phyloP scores from a whole-genome alignment of 2,888 invertebrate species.

The Ecdyonurus torrentis region DNA sequence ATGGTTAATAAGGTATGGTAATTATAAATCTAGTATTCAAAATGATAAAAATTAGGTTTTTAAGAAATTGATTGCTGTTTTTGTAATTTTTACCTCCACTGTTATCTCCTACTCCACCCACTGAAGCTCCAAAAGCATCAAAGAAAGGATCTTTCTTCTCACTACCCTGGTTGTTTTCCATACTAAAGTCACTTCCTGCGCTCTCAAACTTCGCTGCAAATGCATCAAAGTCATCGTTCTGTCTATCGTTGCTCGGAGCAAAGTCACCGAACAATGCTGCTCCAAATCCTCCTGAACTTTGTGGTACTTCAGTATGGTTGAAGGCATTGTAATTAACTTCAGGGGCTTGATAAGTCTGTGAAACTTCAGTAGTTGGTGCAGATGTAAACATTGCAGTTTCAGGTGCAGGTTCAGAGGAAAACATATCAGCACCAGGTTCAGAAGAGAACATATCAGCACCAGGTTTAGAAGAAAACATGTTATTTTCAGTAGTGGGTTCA shows the following conservation, averaged over 20 bases:
- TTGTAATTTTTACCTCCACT: slow-evolving; percentile 21
- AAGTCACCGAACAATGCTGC: slow-evolving; percentile 13
- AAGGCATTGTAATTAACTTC: slow-evolving; percentile 21
- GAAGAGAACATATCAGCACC: too few relatives aligned
- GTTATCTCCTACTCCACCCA: slow-evolving; percentile 21
- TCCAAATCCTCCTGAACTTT: slow-evolving; percentile 10
- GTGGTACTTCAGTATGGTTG: slow-evolving; percentile 23
- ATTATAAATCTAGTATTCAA: too few relatives aligned
- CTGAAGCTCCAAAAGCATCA: slow-evolving; percentile 32
- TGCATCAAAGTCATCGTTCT: slow-evolving; percentile 34
- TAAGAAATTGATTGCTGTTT: not conserved
- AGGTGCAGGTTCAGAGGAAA: too few relatives aligned
- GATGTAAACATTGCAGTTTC: not conserved
- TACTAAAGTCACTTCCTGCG: slow-evolving; percentile 23
- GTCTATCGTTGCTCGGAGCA: slow-evolving; percentile 20
- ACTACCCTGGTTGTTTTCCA: slow-evolving; percentile 23
- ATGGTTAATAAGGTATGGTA: too few relatives aligned
- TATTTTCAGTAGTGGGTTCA: too few relatives aligned
- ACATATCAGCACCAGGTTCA: too few relatives aligned
- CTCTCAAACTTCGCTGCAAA: slow-evolving; percentile 80
- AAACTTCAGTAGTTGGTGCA: not conserved
- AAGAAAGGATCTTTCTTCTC: slow-evolving; percentile 26
- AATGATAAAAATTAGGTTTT: too few relatives aligned
- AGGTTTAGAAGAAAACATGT: too few relatives aligned
- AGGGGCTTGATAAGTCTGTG: not conserved